Base-by-base conservation (phyloP, 37 sponge, comb jelly and placozoan genomes). In the Ianthella basta region DNA sequence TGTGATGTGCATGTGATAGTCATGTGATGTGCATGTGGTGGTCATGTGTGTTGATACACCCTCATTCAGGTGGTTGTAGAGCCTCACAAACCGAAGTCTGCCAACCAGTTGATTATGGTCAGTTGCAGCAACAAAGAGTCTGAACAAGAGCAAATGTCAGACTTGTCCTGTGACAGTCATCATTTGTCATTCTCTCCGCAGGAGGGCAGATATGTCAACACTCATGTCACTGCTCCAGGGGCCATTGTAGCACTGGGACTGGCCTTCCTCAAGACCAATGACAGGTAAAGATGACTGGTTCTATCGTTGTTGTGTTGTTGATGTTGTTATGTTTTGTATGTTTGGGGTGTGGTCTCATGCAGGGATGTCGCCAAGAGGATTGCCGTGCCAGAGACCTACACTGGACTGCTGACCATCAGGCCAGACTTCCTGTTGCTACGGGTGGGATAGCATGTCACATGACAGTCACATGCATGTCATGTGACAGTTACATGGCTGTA, bases 171-270 rank as follows among this genome's bases (percentile, higher is more conserved):
- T 29, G 24, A 63, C 65, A 6, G 65, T 24, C 29, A 63, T 29
- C 5, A 10, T 23, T 80, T 53, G 19, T 30, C 25, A 53, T 54
- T 79, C n/a, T 82, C 10, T 80, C 32, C 54, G 4, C 61, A 91
- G 97, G 97, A 97, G 59, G 87, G 90, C 10, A 88, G 84, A 23
- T 74, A 80, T 29, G 88, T 97, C 21, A 97, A 97, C 80, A 85
- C 83, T 25, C 92, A 91, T 82, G 92, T 98, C 35, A 91, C 94
- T 56, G 88, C 89, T 32, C 86, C 92, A 4, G 94, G 92, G n/a
- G 96, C 96, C 56, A 92, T 89, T 40, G 33, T 98, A n/a, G 96
- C 96, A 5, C 91, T 98, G 0, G 90, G 91, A 8, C 93, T 98
- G 41, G 91, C 90, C 56, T 95, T 86, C 87, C 75, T 98, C 40